Evolutionary conservation across 2,113 vertebrate species (phyloP).

Genomic region (Esox niger): DNA sequence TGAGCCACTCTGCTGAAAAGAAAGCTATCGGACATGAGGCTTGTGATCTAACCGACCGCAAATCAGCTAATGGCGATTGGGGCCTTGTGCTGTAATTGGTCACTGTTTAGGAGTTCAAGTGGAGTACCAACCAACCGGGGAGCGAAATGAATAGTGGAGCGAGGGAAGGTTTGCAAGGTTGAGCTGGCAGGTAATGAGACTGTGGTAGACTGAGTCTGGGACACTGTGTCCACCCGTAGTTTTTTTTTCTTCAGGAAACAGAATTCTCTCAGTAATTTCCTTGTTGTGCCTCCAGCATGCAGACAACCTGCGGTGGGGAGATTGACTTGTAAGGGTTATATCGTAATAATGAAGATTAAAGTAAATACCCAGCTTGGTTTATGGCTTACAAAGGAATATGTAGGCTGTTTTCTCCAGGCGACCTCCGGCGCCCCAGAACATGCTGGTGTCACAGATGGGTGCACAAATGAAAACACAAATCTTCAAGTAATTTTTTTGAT

Average conservation of each 20-base stretch:
- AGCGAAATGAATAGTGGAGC: background rate
- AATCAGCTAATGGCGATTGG: background rate
- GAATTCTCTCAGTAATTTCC: conserved; percentile 15
- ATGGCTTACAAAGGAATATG: conserved; percentile 7
- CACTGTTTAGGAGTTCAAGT: background rate
- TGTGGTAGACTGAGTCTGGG: background rate
- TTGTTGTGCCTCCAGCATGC: conserved; percentile 16
- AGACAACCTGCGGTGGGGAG: conserved; percentile 11
- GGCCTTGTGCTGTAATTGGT: background rate
- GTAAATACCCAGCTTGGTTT: conserved; percentile 1
- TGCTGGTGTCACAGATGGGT: background rate
- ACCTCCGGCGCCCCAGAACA: background rate
- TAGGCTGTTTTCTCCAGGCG: background rate
- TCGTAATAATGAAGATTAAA: conserved; percentile 23
- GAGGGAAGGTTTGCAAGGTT: background rate
- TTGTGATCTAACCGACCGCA: no score
- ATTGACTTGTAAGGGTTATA: conserved; percentile 17
- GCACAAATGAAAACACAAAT: conserved; percentile 15
- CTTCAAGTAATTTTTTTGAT: conserved; percentile 36
- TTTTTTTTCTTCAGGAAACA: conserved; percentile 18
- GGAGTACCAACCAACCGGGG: background rate
- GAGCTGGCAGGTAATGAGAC: conserved; percentile 8
- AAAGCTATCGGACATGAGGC: no score
- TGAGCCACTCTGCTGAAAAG: no score
- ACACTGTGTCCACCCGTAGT: background rate